Percentiles rank a stretch among this genome's conserved stretches.
phyloP scores from a whole-genome alignment of 2,888 invertebrate genomes.

The Drosophila paracracens region DNA sequence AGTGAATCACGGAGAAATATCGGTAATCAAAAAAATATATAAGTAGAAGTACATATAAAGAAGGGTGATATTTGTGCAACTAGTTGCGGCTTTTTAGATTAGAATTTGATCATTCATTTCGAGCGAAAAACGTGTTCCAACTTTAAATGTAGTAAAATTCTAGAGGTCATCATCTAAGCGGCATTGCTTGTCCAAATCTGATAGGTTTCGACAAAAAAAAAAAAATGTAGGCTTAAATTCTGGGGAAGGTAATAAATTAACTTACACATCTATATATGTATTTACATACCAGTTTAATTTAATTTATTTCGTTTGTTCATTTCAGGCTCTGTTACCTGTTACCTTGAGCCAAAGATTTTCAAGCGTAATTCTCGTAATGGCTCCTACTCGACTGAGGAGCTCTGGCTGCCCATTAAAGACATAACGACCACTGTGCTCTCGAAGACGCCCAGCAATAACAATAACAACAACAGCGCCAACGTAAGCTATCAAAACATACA shows the following conservation, averaged over 20 bases:
- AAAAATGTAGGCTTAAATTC: not conserved
- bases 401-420: constrained; percentile 85
- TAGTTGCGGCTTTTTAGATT: not conserved
- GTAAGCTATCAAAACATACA: constrained; percentile 61
- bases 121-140: not conserved
- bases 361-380: constrained; percentile 81
- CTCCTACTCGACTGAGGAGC: constrained; percentile 82
- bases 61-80: not conserved
- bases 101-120: not conserved
- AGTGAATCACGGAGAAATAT: constrained; percentile 84
- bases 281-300: not conserved
- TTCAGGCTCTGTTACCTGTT: constrained; percentile 85
- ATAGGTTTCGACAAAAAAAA: not conserved
- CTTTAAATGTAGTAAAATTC: not conserved
- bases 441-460: constrained; percentile 62
- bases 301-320: not conserved
- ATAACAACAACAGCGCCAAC: constrained; percentile 57
- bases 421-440: constrained; percentile 82
- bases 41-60: fast-evolving
- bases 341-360: constrained; percentile 84
- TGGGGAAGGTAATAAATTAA: not conserved
- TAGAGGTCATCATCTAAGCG: not conserved
- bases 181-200: not conserved
- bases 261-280: not conserved
- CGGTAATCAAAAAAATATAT: constrained; percentile 58